A percentile compares a stretch with the other conserved stretches of the same genome.
These are phyloP conservation scores for Strigamia maritima DNA, from an alignment of 2,888 invertebrate species.

Conservation along the genomic window DNA sequence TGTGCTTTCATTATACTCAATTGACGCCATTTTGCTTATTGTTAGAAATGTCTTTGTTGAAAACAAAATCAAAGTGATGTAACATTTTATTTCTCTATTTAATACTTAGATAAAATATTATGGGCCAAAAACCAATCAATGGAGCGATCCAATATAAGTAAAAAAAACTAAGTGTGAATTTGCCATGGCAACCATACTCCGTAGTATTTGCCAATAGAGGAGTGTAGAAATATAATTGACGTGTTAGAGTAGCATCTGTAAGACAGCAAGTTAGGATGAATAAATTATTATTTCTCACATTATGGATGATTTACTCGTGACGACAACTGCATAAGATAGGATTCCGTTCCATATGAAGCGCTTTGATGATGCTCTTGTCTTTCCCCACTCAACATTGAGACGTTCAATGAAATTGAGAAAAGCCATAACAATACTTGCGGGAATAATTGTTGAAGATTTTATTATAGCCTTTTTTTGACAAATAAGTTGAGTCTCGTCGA, in stretches of 20 bases:
- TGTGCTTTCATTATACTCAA: too few relatives aligned
- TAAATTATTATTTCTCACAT: neutral
- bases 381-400: neutral
- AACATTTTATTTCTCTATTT: neutral
- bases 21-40: too few relatives aligned
- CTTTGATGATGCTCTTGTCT: neutral
- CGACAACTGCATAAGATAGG: neutral
- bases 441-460: too few relatives aligned
- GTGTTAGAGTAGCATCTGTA: neutral
- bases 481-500: too few relatives aligned
- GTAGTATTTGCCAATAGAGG: neutral
- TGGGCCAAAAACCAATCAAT: neutral
- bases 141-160: neutral
- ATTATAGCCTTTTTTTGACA: too few relatives aligned
- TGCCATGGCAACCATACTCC: neutral
- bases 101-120: neutral
- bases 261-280: neutral
- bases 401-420: neutral
- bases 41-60: neutral
- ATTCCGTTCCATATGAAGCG: neutral
- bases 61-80: too few relatives aligned
- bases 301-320: neutral
- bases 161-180: neutral
- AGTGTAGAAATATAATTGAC: neutral
- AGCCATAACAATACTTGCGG: neutral